These are phyloP conservation scores for Atethmia centrago DNA, from an alignment of 2,888 invertebrate genomes.

Conservation along the genomic window DNA sequence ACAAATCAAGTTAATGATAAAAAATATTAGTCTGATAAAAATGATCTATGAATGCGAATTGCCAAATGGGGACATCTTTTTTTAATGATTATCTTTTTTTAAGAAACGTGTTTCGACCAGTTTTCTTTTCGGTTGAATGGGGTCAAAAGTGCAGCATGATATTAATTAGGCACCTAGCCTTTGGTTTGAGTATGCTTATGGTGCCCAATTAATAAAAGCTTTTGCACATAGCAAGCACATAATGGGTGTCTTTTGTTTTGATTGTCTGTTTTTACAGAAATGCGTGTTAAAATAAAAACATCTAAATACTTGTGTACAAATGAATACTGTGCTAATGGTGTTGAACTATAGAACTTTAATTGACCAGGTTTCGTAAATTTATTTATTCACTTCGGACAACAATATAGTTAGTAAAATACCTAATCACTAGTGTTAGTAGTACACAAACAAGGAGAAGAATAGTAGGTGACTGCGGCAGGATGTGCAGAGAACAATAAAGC, in stretches of 20 bases:
- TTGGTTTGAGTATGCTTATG: not conserved
- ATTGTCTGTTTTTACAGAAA: too few species aligned
- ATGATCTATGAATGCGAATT: constrained; percentile 20
- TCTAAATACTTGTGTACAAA: not conserved
- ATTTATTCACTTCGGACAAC: too few species aligned
- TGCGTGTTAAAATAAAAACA: not conserved
- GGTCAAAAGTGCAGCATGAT: not conserved
- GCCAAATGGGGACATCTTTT: constrained; percentile 5
- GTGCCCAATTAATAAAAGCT: not conserved
- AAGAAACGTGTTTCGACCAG: constrained; percentile 15
- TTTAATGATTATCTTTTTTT: constrained; percentile 22
- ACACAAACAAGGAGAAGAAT: too few species aligned
- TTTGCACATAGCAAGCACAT: not conserved
- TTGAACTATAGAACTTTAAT: not conserved
- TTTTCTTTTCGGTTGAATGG: constrained; percentile 13
- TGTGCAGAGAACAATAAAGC: too few species aligned
- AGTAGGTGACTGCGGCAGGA: too few species aligned
- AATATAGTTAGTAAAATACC: too few species aligned
- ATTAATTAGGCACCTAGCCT: not conserved
- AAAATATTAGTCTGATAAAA: not conserved
- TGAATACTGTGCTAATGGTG: not conserved
- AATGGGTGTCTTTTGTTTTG: not conserved
- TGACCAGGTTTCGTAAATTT: too few species aligned
- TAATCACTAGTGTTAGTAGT: too few species aligned
- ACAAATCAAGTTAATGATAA: constrained; percentile 17